phyloP scores from a whole-genome alignment of 2,888 invertebrate species.

The Nasonovia ribisnigri region DNA sequence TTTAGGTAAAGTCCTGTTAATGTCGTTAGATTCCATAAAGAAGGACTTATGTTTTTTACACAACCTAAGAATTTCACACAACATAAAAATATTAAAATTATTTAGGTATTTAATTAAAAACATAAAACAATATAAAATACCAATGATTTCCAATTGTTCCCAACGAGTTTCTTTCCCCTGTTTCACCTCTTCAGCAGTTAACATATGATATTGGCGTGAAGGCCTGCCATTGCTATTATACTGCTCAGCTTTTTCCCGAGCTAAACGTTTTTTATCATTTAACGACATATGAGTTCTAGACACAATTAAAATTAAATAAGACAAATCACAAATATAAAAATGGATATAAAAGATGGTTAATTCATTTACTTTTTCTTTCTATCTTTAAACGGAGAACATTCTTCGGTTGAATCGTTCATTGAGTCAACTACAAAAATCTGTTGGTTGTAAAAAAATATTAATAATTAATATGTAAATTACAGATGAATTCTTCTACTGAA shows the following conservation, averaged over 20 bases:
- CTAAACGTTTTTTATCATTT: conserved; percentile 59
- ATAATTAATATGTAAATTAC: not conserved
- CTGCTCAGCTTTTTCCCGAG: conserved; percentile 61
- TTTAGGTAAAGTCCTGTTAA: conserved; percentile 95
- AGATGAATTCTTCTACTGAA: not conserved
- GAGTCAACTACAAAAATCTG: conserved; percentile 44
- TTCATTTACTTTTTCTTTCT: conserved; percentile 59
- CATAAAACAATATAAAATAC: conserved; percentile 69
- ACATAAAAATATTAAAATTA: not conserved
- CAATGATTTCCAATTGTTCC: conserved; percentile 91
- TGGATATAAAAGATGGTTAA: not conserved
- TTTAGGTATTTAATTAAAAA: not conserved
- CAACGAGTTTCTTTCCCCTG: conserved; percentile 93
- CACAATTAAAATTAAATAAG: not conserved
- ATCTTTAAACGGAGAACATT: conserved; percentile 64
- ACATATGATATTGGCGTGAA: conserved; percentile 87
- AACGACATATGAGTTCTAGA: conserved; percentile 61
- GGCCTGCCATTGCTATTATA: conserved; percentile 52
- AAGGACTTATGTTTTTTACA: conserved; percentile 93
- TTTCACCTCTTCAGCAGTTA: conserved; percentile 93
- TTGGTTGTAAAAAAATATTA: not conserved
- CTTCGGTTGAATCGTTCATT: conserved; percentile 61
- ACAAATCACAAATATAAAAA: not conserved
- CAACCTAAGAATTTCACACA: conserved; percentile 77
- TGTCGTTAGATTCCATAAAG: conserved; percentile 91